Evolutionary conservation across 1,140 invertebrate genomes (phyloP), one percentile per base, ranked within the genome.

Genomic region (Drosophila busckii): DNA sequence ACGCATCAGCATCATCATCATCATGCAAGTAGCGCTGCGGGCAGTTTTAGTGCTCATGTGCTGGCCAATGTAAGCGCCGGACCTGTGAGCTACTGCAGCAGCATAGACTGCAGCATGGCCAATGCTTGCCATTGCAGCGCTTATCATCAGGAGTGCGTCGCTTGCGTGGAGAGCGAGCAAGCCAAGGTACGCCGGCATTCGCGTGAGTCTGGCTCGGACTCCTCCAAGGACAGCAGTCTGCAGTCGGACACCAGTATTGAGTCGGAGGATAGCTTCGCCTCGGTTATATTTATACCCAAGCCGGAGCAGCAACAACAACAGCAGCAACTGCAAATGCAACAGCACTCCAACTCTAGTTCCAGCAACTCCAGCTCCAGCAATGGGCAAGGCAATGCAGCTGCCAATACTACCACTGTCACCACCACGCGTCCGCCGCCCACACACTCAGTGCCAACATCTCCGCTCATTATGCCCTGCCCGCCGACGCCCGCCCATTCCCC

Each of bases 171-270:
- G 0, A 54, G 55, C 2, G 65, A 60, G 3, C 67, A 80, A 32
- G 59, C 52, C 20, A 71, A 60, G 12, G 69, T 58, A 1, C 22
- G 71, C 0, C 89, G 93, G 17, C 88, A 91, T 17, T 94, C 93
- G 0, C 90, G 92, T 45, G 95, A 96, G 86, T 95, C 96, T 60
- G 94, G 94, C 4, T 96, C 95, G 0, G 95, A 97, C 82, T 96
- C 95, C 0, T 95, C 94, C 1, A 97, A 97, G 88, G 95, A 97
- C 76, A 95, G 94, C 76, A 96, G 95, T 86, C 89, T 97, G 32
- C 95, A 97, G 85, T 96, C 95, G 87, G 95, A 97, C 70, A 97
- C 96, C 0, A 96, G 95, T 87, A 93, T 97, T 2, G 95, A 97
- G 86, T 96, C 94, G 1, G 95, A 97, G 88, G 95, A 97, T 68